Conservation (phyloP, 2,888 invertebrate species). For the Trissonchulus latispiculum region DNA sequence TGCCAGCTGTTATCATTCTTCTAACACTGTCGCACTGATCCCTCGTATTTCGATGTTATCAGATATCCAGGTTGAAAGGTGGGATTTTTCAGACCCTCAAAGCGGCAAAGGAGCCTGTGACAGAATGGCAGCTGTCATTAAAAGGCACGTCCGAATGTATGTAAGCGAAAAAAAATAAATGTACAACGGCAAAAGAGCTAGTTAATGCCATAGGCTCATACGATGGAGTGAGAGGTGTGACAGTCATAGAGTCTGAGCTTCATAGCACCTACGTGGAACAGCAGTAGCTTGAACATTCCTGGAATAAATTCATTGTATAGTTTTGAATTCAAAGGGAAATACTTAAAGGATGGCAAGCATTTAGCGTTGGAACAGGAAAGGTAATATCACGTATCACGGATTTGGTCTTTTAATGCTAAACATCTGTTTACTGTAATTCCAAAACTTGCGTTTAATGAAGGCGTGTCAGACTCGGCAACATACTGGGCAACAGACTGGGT, state of each 20-base stretch:
- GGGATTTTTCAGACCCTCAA: slow-evolving; percentile 3
- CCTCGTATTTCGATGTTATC: not conserved
- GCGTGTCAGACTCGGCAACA: not conserved
- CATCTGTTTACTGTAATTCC: not conserved
- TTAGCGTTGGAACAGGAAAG: not conserved
- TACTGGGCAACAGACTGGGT: not conserved
- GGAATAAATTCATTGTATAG: not conserved
- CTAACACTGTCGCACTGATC: not conserved
- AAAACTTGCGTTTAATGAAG: not conserved
- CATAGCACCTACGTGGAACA: not conserved
- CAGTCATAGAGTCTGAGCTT: not conserved
- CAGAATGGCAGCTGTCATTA: not conserved
- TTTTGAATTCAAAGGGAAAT: not conserved
- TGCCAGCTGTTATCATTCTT: not conserved
- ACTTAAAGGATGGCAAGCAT: not conserved
- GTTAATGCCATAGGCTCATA: not conserved
- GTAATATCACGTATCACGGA: not conserved
- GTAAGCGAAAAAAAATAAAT: not conserved
- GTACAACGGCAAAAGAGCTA: not conserved
- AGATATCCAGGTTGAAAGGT: not conserved
- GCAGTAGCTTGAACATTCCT: not conserved
- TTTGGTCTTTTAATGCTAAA: not conserved
- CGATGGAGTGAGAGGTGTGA: not conserved
- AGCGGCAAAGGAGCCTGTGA: not conserved
- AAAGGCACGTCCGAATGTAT: not conserved